Evolutionary conservation across 2,888 invertebrate genomes (phyloP), one percentile per base, ranked within the genome.

Genomic region (Lottia gigantea): DNA sequence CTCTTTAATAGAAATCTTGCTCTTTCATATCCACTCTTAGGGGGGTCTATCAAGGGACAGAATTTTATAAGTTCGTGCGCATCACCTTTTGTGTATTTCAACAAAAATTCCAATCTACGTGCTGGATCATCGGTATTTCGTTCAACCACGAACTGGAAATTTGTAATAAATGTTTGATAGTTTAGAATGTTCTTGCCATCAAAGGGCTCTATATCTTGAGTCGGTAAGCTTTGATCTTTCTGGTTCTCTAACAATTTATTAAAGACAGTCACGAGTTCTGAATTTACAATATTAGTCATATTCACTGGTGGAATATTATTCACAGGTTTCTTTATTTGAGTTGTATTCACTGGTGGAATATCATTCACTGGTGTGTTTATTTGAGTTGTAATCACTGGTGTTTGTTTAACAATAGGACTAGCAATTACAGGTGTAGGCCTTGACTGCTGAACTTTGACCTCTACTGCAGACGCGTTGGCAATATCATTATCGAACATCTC

Each of bases 191-290:
- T 2, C n/a, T 23, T 55, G 55, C 19, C 55, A 23, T 55, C 55
- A 55, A 55, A 55, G 55, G 55, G 55, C 23, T 49, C 19, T 6
- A 49, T 16, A 19, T 49, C 49, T 19, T 49, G 49, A 1, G 49
- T n/a, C 49, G 49, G 49, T 49, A 55, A 55, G 55, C 55, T 55
- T 55, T 55, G 55, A 55, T 23, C 55, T 55, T 55, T 55, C 23
- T 55, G 55, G 23, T 55, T 55, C 23, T 55, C 55, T 55, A 55
- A 55, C 8, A 55, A 23, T 19, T 55, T 55, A 23, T 55, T 55
- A 14, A 55, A 55, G n/a, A 55, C 55, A 40, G 6, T 40, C 11
- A 40, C 40, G 40, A 40, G 40, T 40, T 40, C 40, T 6, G 40
- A 40, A 11, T 40, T 40, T 11, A 40, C 7, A 11, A 6, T 40